Evolutionary conservation across 2,888 invertebrate species (phyloP).

Genomic region (Mechanitis messenoides): DNA sequence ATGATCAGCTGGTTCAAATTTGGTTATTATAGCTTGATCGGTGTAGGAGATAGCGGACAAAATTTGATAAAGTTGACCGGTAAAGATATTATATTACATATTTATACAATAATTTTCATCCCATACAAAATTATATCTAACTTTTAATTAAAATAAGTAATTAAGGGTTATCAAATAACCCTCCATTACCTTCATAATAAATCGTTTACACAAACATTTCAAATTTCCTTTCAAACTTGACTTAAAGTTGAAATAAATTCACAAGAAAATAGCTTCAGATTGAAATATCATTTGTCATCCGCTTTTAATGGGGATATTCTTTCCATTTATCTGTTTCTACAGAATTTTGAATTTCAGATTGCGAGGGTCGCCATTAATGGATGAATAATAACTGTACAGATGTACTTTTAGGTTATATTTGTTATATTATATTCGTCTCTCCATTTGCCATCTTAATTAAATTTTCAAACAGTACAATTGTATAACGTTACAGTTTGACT

Average conservation of each 20-base stretch:
- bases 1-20: too few relatives aligned
- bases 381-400: slow-evolving; percentile 52
- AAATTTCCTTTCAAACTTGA: slow-evolving; percentile 20
- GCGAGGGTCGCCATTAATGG: slow-evolving; percentile 49
- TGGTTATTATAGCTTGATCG: too few relatives aligned
- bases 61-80: too few relatives aligned
- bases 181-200: slow-evolving; percentile 5
- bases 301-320: slow-evolving; percentile 45
- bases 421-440: slow-evolving; percentile 6
- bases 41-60: too few relatives aligned
- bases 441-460: neutral
- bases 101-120: too few relatives aligned
- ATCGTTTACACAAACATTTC: slow-evolving; percentile 17
- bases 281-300: slow-evolving; percentile 38
- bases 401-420: slow-evolving; percentile 27
- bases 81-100: too few relatives aligned
- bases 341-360: slow-evolving; percentile 56
- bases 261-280: slow-evolving; percentile 26
- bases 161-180: slow-evolving; percentile 3
- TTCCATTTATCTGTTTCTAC: slow-evolving; percentile 58
- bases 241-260: slow-evolving; percentile 22
- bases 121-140: too few relatives aligned
- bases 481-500: neutral
- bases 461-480: neutral
- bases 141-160: too few relatives aligned